Evolutionary conservation across 2,113 vertebrate species (phyloP), one percentile per base, ranked within the genome.

Genomic region (Burhinus oedicnemus): DNA sequence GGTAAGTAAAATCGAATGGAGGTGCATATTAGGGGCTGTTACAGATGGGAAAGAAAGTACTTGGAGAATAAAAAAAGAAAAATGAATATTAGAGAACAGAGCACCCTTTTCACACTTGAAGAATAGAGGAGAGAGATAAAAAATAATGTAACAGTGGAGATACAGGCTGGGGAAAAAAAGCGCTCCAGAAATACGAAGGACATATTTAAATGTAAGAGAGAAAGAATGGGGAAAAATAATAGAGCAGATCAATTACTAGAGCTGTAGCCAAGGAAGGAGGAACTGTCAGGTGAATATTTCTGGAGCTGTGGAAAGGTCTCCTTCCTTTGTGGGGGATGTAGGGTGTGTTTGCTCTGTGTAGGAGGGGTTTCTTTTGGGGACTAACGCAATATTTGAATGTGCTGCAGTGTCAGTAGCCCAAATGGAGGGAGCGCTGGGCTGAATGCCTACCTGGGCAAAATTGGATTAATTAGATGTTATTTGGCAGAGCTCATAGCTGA

Each of bases 1-100:
- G 95, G 96, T 95, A 96, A 97, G 98, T 97, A 95, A 98, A 98
- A 98, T 98, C 78, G 91, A 98, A 98, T 81, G 83, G 96, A 97
- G 97, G 96, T 93, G 93, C 83, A 42, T 93, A 95, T 97, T 95
- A 97, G 95, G 96, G 91, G 95, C 93, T 95, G 92, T 97, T 97
- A 97, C 95, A 94, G 93, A 98, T 90, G 95, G 96, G 83, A 82
- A 79, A 97, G 93, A 93, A 96, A 96, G 95, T 83, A 79, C 88
- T 93, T 58, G 91, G 89, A 87, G 86, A 89, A 84, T 84, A 85
- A 84, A 92, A 97, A 90, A 95, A 95, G 91, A 93, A 96, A 94
- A 95, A 93, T 89, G 88, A 94, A 85, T 96, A 94, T 95, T 77
- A 87, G 92, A 95, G 96, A 69, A 88, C 32, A 78, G 83, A 90